Evolutionary conservation across 2,113 vertebrate species (phyloP).

Genomic region (Sula dactylatra): DNA sequence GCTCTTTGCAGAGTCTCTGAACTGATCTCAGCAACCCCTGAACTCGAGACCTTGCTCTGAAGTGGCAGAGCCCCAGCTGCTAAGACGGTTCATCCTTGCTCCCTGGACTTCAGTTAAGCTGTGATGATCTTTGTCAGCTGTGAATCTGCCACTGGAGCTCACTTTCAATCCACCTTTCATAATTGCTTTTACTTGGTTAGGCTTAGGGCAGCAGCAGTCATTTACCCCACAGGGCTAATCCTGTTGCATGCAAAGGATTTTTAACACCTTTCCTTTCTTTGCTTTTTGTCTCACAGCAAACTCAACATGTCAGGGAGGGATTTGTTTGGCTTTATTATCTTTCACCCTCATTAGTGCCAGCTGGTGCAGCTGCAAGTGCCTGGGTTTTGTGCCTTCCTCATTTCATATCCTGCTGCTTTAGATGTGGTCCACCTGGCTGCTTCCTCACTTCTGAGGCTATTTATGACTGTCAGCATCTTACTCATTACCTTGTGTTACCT

Average conservation of each 20-base stretch:
- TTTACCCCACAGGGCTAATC: background rate
- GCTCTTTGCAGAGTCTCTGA: background rate
- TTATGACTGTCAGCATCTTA: background rate
- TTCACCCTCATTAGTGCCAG: background rate
- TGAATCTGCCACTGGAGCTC: background rate
- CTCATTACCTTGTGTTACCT: background rate
- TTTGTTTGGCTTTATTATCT: background rate
- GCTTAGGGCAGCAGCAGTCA: background rate
- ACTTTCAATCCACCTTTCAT: background rate
- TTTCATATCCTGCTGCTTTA: background rate
- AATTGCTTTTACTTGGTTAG: background rate
- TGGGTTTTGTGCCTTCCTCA: background rate
- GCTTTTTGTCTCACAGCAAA: background rate
- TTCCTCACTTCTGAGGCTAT: background rate
- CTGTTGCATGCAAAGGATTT: rapidly evolving
- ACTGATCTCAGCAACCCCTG: too few species aligned
- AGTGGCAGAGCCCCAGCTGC: background rate
- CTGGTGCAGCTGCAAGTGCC: background rate
- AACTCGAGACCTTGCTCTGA: background rate
- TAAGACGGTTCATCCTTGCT: rapidly evolving
- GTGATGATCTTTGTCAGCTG: background rate
- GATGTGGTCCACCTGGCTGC: background rate
- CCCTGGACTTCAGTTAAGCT: background rate
- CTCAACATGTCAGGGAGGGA: background rate
- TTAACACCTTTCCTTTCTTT: background rate